Base-by-base conservation (phyloP, 1,140 invertebrate genomes). In the Limonius californicus region DNA sequence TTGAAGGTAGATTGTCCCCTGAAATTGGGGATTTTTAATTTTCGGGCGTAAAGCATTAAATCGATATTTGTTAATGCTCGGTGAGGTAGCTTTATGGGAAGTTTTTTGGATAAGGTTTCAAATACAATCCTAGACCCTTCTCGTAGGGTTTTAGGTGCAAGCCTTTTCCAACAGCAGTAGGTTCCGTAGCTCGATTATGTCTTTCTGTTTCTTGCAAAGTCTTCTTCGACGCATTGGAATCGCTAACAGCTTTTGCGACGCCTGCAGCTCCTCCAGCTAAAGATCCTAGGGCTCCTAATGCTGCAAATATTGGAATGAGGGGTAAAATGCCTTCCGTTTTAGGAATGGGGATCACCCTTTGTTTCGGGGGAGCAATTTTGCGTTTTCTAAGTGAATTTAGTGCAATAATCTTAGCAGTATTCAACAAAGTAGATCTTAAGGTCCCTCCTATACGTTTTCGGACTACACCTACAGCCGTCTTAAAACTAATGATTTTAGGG, bases 301-400 rank as follows among this genome's bases (percentile, higher is more conserved):
- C 74, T 8, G 74, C 72, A 64, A 76, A 72, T 61, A 78, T 69
- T 42, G 75, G 75, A 23, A 78, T 62, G 14, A 74, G 50, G 47
- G 72, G 72, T 59, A 77, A 59, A 61, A 76, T 32, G 23, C 72
- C 72, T 23, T 75, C 73, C 45, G 62, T 68, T 70, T 76, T 78
- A 0, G 73, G 68, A 35, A 77, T 53, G 19, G 70, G 67, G 42
- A 77, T 74, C 47, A 76, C 43, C 56, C 75, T 68, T 2, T 72
- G 74, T 20, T 69, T 18, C 57, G 16, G 50, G 7, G 16, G 4
- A 7, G 11, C 8, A 7, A 18, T 18, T 8, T 16, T 54, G 6
- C 14, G 15, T 4, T 54, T 54, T n/a, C 14, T 3, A 6, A 54
- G 9, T 45, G 42, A 7, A 12, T 4, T 11, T 11, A 32, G 11